Evolutionary conservation across 2,113 vertebrate species (phyloP).

Genomic region (Sylvietta virens): DNA sequence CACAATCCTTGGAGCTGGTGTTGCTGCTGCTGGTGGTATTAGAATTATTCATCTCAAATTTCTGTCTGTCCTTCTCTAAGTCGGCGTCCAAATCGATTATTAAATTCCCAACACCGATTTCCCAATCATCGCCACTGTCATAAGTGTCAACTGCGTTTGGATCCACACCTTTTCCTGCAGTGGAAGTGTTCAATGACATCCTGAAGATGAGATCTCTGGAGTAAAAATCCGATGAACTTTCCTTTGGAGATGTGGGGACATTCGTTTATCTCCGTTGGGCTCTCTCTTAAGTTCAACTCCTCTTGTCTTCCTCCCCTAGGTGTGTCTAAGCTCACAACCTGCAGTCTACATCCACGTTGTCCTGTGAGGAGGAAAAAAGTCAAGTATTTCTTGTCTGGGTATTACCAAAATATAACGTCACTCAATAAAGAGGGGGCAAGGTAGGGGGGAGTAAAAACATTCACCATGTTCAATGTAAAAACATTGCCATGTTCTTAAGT

Average conservation of each 20-base stretch:
- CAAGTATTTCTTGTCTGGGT: conserved; percentile 67
- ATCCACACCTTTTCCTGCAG: conserved; percentile 85
- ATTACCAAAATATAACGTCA: conserved; percentile 61
- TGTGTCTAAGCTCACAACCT: conserved; percentile 64
- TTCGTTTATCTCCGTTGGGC: conserved; percentile 79
- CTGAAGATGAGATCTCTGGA: conserved; percentile 79
- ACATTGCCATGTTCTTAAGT: conserved; percentile 25
- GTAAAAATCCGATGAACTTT: conserved; percentile 83
- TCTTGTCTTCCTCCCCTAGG: conserved; percentile 65
- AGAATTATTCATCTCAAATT: conserved; percentile 93
- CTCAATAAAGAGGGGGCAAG: conserved; percentile 41
- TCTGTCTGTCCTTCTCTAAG: conserved; percentile 92
- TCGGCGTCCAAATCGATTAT: conserved; percentile 93
- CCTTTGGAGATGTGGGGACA: conserved; percentile 79
- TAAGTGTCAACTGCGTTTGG: conserved; percentile 83
- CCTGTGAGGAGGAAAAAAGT: conserved; percentile 75
- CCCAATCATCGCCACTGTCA: conserved; percentile 88
- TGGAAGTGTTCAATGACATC: conserved; percentile 86
- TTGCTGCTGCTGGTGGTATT: conserved; percentile 71
- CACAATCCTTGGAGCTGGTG: conserved; percentile 82
- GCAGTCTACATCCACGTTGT: conserved; percentile 72
- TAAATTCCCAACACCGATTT: conserved; percentile 86
- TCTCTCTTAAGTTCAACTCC: conserved; percentile 66
- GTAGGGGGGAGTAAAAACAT: neutral
- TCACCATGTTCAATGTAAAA: too few relatives aligned